phyloP scores from a whole-genome alignment of 2,888 invertebrate genomes.

The Chironomus riparius region DNA sequence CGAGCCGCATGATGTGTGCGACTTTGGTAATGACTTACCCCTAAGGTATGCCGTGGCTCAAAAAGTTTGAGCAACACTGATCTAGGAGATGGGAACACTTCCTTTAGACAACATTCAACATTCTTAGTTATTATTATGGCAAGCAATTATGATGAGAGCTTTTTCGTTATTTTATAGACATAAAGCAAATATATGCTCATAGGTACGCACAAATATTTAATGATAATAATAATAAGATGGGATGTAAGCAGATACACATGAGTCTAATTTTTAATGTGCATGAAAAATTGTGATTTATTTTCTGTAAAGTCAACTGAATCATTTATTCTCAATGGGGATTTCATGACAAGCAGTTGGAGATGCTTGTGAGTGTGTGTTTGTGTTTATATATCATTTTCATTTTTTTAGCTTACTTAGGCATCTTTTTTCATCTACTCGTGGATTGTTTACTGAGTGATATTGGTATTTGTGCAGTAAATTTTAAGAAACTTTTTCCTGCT shows the following conservation, averaged over 20 bases:
- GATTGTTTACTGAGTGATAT: neutral
- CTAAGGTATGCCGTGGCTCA: too few species aligned
- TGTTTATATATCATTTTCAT: neutral
- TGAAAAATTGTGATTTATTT: slow-evolving; percentile 11
- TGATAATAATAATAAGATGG: neutral
- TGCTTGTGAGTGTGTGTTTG: too few species aligned
- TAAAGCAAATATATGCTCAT: too few species aligned
- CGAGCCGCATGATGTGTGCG: too few species aligned
- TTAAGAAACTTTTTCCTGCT: neutral
- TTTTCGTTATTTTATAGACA: neutral
- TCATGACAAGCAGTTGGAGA: neutral
- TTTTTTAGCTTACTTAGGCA: neutral
- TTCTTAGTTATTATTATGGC: slow-evolving; percentile 11
- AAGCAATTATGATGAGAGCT: slow-evolving; percentile 20
- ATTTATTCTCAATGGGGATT: neutral
- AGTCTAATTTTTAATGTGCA: neutral
- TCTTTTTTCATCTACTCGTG: neutral
- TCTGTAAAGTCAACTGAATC: slow-evolving; percentile 8
- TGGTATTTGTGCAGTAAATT: neutral
- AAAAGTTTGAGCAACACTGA: too few species aligned
- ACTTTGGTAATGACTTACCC: too few species aligned
- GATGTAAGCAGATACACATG: neutral
- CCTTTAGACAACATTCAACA: slow-evolving; percentile 15
- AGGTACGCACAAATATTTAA: neutral
- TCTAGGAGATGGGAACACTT: too few species aligned